Conservation (phyloP, 2,888 invertebrate species). For the Microctonus hyperodae region DNA sequence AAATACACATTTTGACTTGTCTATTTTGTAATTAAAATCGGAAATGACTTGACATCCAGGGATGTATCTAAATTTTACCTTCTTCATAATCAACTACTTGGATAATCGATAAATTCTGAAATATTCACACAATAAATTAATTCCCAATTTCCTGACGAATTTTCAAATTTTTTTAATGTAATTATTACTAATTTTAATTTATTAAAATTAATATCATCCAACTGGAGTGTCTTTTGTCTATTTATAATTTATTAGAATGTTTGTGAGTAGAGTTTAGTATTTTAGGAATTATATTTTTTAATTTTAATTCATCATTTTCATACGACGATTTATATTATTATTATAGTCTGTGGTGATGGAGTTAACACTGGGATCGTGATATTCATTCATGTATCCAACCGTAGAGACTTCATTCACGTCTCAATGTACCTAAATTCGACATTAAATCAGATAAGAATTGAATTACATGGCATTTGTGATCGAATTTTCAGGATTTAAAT, state of each 20-base stretch:
- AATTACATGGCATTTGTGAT: slow-evolving; percentile 10
- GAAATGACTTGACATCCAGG: slow-evolving; percentile 36
- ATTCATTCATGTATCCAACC: neutral
- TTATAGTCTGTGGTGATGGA: neutral
- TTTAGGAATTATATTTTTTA: too few relatives aligned
- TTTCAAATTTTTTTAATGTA: neutral
- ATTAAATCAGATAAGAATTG: slow-evolving; percentile 1
- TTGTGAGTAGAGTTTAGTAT: neutral
- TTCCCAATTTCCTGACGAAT: neutral
- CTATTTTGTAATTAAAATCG: slow-evolving; percentile 37
- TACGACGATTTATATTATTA: slow-evolving; percentile 5
- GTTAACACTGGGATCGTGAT: slow-evolving; percentile 3
- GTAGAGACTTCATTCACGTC: slow-evolving; percentile 48
- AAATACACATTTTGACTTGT: slow-evolving; percentile 5
- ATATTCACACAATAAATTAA: neutral
- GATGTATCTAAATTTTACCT: neutral
- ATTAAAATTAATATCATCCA: too few relatives aligned
- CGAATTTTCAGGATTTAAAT: slow-evolving; percentile 21
- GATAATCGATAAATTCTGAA: slow-evolving; percentile 12
- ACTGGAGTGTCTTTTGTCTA: too few relatives aligned
- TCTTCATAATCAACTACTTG: neutral
- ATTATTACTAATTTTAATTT: too few relatives aligned
- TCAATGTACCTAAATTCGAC: slow-evolving; percentile 27
- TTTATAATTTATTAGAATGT: too few relatives aligned
- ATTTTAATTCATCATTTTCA: slow-evolving; percentile 21